Evolutionary conservation across 2,113 vertebrate genomes (phyloP).

Genomic region (Nicator chloris): DNA sequence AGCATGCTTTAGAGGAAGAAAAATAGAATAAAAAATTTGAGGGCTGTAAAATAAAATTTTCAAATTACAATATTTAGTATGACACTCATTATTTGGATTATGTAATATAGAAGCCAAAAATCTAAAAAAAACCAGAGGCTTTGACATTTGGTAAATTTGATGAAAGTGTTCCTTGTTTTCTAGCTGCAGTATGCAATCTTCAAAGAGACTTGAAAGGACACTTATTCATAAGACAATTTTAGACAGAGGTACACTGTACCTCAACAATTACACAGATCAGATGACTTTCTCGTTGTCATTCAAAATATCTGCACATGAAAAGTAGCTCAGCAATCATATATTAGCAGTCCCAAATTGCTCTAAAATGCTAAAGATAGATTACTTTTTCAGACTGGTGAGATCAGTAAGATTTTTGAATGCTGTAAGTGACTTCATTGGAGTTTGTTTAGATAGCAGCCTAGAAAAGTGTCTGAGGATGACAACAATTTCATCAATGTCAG

Average conservation of each 20-base stretch:
- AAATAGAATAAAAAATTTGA: neutral
- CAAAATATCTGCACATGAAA: neutral
- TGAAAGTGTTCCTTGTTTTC: neutral
- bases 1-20: neutral
- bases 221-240: neutral
- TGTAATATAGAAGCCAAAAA: neutral
- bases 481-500: neutral
- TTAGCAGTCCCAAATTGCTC: neutral
- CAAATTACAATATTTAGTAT: neutral
- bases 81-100: neutral
- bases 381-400: neutral
- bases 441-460: neutral
- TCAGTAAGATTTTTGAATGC: neutral
- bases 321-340: neutral
- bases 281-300: neutral
- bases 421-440: neutral
- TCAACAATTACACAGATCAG: neutral
- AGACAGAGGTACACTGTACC: neutral
- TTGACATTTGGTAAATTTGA: neutral
- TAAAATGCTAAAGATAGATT: neutral
- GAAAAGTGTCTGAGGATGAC: neutral
- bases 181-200: neutral
- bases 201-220: neutral
- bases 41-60: neutral
- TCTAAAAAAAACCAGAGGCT: neutral